Conservation (phyloP, 1,140 invertebrate genomes). For the Drosophila arizonae region DNA sequence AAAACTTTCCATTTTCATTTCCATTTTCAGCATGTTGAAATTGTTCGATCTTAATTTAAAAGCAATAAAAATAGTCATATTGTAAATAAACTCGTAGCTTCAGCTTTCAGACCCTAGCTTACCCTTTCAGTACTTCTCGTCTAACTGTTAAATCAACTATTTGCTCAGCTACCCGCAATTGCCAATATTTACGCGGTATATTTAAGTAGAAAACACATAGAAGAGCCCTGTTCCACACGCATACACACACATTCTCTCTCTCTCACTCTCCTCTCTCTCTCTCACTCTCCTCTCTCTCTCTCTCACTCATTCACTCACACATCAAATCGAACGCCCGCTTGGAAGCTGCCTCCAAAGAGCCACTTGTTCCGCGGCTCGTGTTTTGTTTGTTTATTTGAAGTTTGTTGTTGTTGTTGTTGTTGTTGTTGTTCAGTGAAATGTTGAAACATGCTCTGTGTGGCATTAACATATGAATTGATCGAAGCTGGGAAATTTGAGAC, state of each 20-base stretch:
- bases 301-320: too few relatives aligned
- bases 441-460: constrained; percentile 11
- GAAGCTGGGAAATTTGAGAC: constrained; percentile 3
- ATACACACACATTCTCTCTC: not conserved
- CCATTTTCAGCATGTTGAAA: too few relatives aligned
- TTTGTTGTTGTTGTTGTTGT: too few relatives aligned
- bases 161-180: too few relatives aligned
- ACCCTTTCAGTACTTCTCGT: too few relatives aligned
- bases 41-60: too few relatives aligned
- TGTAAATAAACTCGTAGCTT: too few relatives aligned
- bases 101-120: too few relatives aligned
- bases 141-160: too few relatives aligned
- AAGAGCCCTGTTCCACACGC: constrained; percentile 18
- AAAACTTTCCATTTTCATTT: too few relatives aligned
- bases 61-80: too few relatives aligned
- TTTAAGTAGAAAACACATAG: not conserved
- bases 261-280: too few relatives aligned
- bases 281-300: not conserved
- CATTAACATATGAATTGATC: constrained; percentile 37
- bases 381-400: constrained; percentile 21
- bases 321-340: not conserved
- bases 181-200: not conserved
- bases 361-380: constrained; percentile 25
- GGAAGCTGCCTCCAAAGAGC: constrained; percentile 15
- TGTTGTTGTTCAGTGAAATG: constrained; percentile 13